Conservation (phyloP, 2,797 vertebrate genomes). For the Steatocranus sp. region DNA sequence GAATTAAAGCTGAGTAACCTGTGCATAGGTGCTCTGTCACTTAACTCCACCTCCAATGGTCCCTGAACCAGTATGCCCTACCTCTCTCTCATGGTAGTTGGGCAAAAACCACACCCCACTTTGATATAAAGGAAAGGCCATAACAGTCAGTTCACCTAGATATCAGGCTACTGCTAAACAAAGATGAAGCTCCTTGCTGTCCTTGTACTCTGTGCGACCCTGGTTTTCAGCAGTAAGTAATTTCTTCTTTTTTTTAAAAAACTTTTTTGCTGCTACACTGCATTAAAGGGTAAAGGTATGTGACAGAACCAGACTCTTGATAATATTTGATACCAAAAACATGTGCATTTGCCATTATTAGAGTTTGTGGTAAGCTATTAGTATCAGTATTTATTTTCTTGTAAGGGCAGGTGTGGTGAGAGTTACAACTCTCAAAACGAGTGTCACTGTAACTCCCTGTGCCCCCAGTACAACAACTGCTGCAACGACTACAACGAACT, state of each 20-base stretch:
- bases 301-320: background rate
- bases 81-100: background rate
- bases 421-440: constrained; percentile 51
- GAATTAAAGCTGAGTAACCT: background rate
- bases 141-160: background rate
- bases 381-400: background rate
- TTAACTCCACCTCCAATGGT: background rate
- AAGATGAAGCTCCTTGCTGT: constrained; percentile 62
- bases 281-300: constrained; percentile 52
- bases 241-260: too few species aligned
- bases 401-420: constrained; percentile 60
- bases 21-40: background rate
- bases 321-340: background rate
- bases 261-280: too few species aligned
- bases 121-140: constrained; percentile 51
- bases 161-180: background rate
- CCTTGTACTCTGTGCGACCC: constrained; percentile 49
- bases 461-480: constrained; percentile 52
- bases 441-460: constrained; percentile 70
- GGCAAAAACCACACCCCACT: background rate
- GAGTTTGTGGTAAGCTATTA: background rate
- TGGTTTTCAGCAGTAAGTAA: constrained; percentile 73
- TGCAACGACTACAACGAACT: constrained; percentile 54
- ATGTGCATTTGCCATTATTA: background rate
- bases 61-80: background rate